These are phyloP conservation scores for Mustelus asterias DNA, from an alignment of 2,113 vertebrate species.

Conservation along the genomic window DNA sequence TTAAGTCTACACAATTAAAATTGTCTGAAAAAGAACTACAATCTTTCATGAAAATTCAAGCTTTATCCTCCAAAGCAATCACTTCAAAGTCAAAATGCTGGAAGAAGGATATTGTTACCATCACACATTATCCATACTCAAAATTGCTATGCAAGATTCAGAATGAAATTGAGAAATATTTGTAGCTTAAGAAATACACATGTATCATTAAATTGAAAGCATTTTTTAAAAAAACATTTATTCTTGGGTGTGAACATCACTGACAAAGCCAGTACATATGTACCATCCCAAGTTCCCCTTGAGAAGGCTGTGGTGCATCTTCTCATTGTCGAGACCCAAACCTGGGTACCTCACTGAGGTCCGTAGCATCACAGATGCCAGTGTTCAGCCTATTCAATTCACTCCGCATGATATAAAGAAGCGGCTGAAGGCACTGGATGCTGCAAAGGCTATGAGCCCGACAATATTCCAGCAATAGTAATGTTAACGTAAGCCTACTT, in stretches of 20 bases:
- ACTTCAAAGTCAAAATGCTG: not conserved
- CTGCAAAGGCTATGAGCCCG: no score
- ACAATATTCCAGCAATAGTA: no score
- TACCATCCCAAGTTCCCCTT: no score
- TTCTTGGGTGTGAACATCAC: not conserved
- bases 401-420: no score
- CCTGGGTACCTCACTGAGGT: no score
- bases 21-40: not conserved
- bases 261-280: not conserved
- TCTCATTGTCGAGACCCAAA: not conserved
- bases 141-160: not conserved
- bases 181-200: not conserved
- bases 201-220: not conserved
- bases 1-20: not conserved
- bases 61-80: not conserved
- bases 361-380: no score
- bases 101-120: not conserved
- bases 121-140: not conserved
- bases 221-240: not conserved
- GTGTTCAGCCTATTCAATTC: no score
- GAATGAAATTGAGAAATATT: not conserved
- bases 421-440: no score
- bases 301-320: no score
- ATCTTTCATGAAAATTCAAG: not conserved
- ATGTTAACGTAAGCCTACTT: no score